These are phyloP conservation scores for Sylvicola fuscatus DNA, from an alignment of 2,888 invertebrate genomes.

Conservation along the genomic window DNA sequence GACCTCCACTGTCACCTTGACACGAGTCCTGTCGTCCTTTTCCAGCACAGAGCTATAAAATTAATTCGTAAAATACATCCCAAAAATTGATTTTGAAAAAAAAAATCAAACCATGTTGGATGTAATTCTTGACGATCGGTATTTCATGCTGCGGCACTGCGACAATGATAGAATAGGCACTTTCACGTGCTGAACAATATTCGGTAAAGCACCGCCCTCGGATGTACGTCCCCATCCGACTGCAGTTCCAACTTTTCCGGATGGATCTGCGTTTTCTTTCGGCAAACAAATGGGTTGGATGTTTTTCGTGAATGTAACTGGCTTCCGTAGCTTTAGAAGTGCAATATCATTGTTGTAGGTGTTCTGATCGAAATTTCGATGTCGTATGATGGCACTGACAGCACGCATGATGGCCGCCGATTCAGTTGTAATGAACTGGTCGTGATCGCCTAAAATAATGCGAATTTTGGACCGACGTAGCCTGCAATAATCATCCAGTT, in stretches of 20 bases:
- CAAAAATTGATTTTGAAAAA: slow-evolving; percentile 1
- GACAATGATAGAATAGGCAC: slow-evolving; percentile 62
- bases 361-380: slow-evolving; percentile 65
- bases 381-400: slow-evolving; percentile 54
- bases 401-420: slow-evolving; percentile 64
- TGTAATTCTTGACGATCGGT: slow-evolving; percentile 62
- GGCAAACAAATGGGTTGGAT: slow-evolving; percentile 56
- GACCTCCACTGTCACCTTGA: slow-evolving; percentile 78
- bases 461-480: slow-evolving; percentile 61
- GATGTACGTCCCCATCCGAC: slow-evolving; percentile 74
- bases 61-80: not conserved
- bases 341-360: slow-evolving; percentile 78
- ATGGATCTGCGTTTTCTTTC: slow-evolving; percentile 25
- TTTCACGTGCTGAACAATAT: slow-evolving; percentile 60
- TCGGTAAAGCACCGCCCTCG: slow-evolving; percentile 62
- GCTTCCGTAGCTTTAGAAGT: slow-evolving; percentile 51
- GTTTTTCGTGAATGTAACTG: slow-evolving; percentile 44
- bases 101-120: slow-evolving; percentile 40
- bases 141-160: slow-evolving; percentile 68
- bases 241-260: slow-evolving; percentile 45
- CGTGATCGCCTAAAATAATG: slow-evolving; percentile 66
- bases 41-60: slow-evolving; percentile 50
- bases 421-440: slow-evolving; percentile 59
- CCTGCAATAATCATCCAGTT: slow-evolving; percentile 27
- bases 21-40: slow-evolving; percentile 65